Conservation (phyloP, 2,113 vertebrate species). For the Acanthochromis polyacanthus region DNA sequence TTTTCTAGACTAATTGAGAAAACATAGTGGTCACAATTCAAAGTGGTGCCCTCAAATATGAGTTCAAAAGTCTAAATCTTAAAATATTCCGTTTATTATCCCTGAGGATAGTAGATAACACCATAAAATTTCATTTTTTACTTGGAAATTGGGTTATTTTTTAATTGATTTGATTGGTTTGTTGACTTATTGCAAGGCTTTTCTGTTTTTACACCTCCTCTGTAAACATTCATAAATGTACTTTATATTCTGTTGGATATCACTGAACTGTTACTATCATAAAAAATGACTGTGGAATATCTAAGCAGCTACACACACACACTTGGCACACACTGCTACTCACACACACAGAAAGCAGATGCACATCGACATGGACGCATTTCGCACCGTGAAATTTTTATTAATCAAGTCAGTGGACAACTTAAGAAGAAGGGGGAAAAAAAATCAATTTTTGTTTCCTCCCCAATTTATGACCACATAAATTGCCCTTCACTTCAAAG, state of each 20-base stretch:
- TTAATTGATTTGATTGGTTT: background rate
- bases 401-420: conserved; percentile 84
- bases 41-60: background rate
- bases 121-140: background rate
- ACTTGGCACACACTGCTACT: conserved; percentile 17
- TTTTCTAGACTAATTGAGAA: background rate
- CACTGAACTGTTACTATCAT: background rate
- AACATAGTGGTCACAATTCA: background rate
- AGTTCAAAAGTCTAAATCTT: too few relatives aligned
- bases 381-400: conserved; percentile 81
- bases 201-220: background rate
- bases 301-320: conserved; percentile 14
- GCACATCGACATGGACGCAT: conserved; percentile 72
- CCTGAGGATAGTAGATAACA: too few relatives aligned
- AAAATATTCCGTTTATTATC: background rate
- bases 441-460: conserved; percentile 84
- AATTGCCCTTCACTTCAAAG: conserved; percentile 75
- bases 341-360: conserved; percentile 35
- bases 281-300: conserved; percentile 1
- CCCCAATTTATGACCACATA: conserved; percentile 78
- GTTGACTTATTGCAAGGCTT: background rate
- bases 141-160: background rate
- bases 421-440: conserved; percentile 75
- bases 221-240: background rate
- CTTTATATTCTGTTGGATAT: background rate